These are phyloP conservation scores for Papilio protenor DNA, from an alignment of 2,888 invertebrate species.

Conservation along the genomic window DNA sequence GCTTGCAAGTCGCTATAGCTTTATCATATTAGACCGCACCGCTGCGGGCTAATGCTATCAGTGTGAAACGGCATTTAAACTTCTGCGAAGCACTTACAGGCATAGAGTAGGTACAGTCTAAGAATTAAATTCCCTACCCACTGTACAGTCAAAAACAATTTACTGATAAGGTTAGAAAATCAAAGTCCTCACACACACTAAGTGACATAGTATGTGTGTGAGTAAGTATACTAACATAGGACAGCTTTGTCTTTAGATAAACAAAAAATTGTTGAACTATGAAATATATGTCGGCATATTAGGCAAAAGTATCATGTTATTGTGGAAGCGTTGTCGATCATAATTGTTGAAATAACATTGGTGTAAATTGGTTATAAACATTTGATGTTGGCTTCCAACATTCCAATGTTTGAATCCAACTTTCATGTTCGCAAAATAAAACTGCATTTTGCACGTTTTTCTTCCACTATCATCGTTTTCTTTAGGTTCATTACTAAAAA, in stretches of 20 bases:
- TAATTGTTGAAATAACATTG: neutral
- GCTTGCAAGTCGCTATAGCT: slow-evolving; percentile 17
- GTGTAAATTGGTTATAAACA: neutral
- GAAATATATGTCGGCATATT: too few relatives aligned
- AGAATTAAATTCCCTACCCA: neutral
- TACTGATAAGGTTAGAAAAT: neutral
- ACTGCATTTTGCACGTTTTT: neutral
- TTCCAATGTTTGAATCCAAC: neutral
- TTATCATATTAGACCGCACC: slow-evolving; percentile 16
- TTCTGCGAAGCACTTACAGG: slow-evolving; percentile 2
- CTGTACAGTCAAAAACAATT: too few relatives aligned
- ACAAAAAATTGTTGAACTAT: too few relatives aligned
- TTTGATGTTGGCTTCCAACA: neutral
- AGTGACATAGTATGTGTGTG: too few relatives aligned
- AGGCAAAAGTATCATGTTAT: neutral
- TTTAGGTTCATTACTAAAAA: neutral
- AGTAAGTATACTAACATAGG: too few relatives aligned
- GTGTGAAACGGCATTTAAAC: slow-evolving; percentile 25
- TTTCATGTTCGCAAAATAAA: neutral
- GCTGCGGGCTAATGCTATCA: slow-evolving; percentile 14
- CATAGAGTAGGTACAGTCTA: neutral
- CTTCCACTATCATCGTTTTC: neutral
- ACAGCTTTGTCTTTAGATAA: too few relatives aligned
- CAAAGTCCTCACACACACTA: too few relatives aligned
- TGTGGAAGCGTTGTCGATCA: neutral